A percentile compares a stretch with the other conserved stretches of the same genome.
phyloP scores from a whole-genome alignment of 2,888 invertebrate genomes.

The Synergus umbraculus region DNA sequence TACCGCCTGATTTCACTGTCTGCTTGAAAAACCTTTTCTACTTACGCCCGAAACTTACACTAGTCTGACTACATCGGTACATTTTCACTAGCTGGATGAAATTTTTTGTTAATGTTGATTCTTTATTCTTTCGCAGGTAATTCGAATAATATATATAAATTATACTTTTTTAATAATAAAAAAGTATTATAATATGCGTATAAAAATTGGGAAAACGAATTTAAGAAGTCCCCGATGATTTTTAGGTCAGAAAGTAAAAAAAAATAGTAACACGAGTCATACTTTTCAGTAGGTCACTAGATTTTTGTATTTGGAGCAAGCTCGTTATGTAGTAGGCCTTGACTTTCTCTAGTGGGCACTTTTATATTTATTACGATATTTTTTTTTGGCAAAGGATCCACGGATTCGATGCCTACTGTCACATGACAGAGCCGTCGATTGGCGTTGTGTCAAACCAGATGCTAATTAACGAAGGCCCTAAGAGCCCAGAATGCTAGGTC shows the following conservation, averaged over 20 bases:
- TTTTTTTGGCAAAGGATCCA: conserved; percentile 10
- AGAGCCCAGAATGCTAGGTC: conserved; percentile 21
- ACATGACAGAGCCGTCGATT: conserved; percentile 1
- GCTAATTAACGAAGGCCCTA: conserved; percentile 25
- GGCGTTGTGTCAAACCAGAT: conserved; percentile 25
- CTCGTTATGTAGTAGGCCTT: background rate
- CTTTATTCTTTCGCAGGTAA: background rate
- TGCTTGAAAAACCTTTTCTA: background rate
- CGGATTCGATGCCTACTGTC: background rate
- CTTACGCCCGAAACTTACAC: background rate
- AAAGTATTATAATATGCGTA: no score
- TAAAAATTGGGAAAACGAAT: background rate
- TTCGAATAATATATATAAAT: background rate
- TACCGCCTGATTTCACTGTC: background rate
- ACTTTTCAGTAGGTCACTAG: background rate
- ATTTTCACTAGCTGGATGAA: background rate
- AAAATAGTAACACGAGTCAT: background rate
- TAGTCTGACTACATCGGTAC: no score
- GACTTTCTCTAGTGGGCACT: background rate
- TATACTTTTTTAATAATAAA: background rate
- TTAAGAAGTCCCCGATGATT: background rate
- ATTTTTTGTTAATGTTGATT: background rate
- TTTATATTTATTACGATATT: conserved; percentile 12
- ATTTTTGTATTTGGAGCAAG: background rate
- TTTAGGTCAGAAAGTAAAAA: background rate